phyloP scores from a whole-genome alignment of 2,113 vertebrate genomes.

The Melozone crissalis region DNA sequence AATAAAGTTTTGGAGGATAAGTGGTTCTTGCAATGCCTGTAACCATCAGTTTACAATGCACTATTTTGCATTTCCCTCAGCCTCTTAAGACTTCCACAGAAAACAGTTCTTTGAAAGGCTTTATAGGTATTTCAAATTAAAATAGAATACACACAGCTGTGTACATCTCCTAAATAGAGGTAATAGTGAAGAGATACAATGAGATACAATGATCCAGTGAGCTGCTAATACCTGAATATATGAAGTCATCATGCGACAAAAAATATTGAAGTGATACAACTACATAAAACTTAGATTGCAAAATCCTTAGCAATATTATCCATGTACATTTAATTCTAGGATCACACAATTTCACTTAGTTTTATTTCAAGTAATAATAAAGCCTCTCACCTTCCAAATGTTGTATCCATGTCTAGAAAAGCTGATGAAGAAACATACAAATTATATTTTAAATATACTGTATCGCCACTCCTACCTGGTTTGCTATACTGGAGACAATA shows the following conservation, averaged over 20 bases:
- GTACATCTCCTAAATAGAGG: not conserved
- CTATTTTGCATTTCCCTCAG: not conserved
- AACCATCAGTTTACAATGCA: not conserved
- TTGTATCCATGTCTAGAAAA: not conserved
- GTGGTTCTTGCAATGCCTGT: not conserved
- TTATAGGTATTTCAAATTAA: not conserved
- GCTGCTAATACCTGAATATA: not conserved
- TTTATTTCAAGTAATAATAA: not conserved
- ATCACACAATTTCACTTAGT: not conserved
- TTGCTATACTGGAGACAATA: not conserved
- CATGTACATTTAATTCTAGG: not conserved
- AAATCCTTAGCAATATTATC: not conserved
- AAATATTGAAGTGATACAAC: not conserved
- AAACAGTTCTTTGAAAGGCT: not conserved
- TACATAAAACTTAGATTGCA: not conserved
- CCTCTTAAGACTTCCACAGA: not conserved
- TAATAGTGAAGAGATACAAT: not conserved
- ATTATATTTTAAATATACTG: not conserved
- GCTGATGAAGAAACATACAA: not conserved
- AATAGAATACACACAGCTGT: rapidly evolving
- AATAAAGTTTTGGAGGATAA: not conserved
- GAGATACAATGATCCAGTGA: not conserved
- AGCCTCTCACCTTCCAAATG: not conserved
- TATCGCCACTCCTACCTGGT: not conserved
- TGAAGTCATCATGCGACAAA: not conserved